Evolutionary conservation across 2,797 vertebrate genomes (phyloP).

Genomic region (Danio choprae): DNA sequence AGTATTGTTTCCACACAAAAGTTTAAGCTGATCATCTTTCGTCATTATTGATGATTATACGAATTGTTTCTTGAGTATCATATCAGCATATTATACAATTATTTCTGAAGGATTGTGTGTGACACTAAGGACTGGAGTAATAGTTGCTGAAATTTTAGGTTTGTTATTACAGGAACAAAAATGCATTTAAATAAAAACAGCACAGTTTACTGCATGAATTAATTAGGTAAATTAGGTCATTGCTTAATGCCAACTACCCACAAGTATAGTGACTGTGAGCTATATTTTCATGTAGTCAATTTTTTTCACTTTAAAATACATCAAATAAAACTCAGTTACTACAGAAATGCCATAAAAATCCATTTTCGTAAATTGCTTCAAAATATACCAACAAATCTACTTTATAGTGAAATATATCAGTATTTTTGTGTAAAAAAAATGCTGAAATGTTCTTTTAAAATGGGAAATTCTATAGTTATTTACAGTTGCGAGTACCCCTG

Average conservation of each 20-base stretch:
- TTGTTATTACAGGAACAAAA: not conserved
- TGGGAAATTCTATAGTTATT: too few relatives aligned
- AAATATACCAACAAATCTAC: too few relatives aligned
- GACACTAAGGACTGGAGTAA: not conserved
- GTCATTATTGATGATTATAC: not conserved
- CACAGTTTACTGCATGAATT: not conserved
- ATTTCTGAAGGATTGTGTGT: not conserved
- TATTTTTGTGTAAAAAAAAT: too few relatives aligned
- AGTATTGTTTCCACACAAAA: not conserved
- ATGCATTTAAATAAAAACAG: not conserved
- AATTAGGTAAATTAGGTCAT: not conserved
- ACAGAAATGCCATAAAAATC: too few relatives aligned
- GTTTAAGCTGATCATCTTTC: not conserved
- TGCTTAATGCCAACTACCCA: not conserved
- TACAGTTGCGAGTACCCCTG: too few relatives aligned
- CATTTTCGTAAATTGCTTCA: too few relatives aligned
- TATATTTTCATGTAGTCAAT: not conserved
- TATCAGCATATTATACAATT: not conserved
- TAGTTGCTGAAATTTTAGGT: not conserved
- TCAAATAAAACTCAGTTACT: too few relatives aligned
- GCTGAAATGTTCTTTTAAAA: too few relatives aligned
- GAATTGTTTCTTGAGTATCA: not conserved
- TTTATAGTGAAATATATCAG: too few relatives aligned
- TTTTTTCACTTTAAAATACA: too few relatives aligned
- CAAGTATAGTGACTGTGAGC: not conserved